Conservation (phyloP, 1,140 invertebrate species). For the Tetramorium alpestre region DNA sequence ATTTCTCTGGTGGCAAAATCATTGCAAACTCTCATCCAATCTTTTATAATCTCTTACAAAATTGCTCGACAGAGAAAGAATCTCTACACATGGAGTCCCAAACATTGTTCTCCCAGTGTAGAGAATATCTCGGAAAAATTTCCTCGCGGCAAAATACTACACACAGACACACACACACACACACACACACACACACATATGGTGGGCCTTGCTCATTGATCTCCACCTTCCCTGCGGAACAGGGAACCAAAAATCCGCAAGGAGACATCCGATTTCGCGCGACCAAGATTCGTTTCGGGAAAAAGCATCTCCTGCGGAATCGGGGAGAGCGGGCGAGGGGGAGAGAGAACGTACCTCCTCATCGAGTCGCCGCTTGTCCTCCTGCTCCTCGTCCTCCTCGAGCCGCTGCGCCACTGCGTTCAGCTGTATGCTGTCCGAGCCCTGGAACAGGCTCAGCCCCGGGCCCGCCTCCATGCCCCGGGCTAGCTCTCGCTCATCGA, state of each 20-base stretch:
- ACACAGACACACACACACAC: too few species aligned
- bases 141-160: not conserved
- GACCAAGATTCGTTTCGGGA: too few species aligned
- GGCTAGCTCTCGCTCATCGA: not conserved
- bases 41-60: not conserved
- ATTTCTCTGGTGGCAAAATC: too few species aligned
- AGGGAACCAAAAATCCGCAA: too few species aligned
- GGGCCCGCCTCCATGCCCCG: constrained; percentile 81
- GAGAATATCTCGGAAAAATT: not conserved
- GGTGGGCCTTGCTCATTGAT: not conserved
- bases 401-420: constrained; percentile 76
- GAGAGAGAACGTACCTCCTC: constrained; percentile 76
- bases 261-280: too few species aligned
- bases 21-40: not conserved
- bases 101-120: not conserved
- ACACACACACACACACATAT: too few species aligned
- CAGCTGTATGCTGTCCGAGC: constrained; percentile 79
- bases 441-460: constrained; percentile 83
- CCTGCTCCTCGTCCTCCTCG: constrained; percentile 83
- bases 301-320: too few species aligned
- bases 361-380: constrained; percentile 80
- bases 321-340: too few species aligned
- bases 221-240: not conserved
- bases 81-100: not conserved
- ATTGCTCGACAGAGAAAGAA: not conserved